Base-by-base conservation (phyloP, 1,140 invertebrate species). In the Macrotrachela quadricornifera region DNA sequence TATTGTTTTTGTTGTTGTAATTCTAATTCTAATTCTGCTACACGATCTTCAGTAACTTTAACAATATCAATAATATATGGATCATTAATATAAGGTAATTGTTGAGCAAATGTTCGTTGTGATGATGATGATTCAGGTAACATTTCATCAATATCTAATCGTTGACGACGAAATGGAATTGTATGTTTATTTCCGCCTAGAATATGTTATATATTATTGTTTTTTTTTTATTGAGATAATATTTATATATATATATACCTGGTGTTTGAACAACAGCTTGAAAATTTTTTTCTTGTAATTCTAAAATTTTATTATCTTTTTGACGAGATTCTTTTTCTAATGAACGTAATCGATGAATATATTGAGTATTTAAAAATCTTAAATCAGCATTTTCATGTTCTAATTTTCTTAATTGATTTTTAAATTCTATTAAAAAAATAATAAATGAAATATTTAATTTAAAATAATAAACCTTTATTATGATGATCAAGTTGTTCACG, bases 401-500 rank as follows among this genome's bases (percentile, higher is more conserved):
- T 42, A 77, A 64, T 58, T 71, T 73, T 44, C 70, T 58, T 49
- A 79, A 57, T 51, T 72, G 71, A 40, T 69, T 72, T 57, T 76
- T 79, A n/a, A 77, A 62, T 56, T 78, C 77, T 73, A 56, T 46
- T 65, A 62, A 51, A 57, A 60, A 57, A n/a, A 51, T 50, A 46
- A 50, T 17, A 51, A 14, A 46, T 44, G 51, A 14, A 56, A 36
- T 11, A 54, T 40, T 40, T 53, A 39, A 21, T 46, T 41, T 17
- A n/a, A 13, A 37, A 44, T 42, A 12, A 42, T n/a, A 46, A 21
- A 74, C 73, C 73, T 69, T 70, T 74, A 46, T 73, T 59, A 53
- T 70, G 64, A 57, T 73, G 73, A 56, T 76, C 74, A 65, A 71
- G 64, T 49, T 76, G 70, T 64, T 82, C 80, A 65, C 77, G 77